Evolutionary conservation across 2,888 invertebrate genomes (phyloP), one percentile per base, ranked within the genome.

Genomic region (Oligia latruncula): DNA sequence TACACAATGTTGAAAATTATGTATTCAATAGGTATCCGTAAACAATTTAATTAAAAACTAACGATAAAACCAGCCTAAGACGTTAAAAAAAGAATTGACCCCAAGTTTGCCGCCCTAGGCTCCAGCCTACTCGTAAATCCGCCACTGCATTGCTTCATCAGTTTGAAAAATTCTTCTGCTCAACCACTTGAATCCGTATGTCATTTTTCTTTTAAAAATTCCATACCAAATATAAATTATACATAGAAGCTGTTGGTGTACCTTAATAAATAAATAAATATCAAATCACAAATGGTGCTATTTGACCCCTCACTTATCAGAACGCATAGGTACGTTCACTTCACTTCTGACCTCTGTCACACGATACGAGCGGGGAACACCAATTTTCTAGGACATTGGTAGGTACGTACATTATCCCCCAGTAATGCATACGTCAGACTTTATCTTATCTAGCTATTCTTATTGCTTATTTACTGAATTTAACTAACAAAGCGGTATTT

Each of bases 341-440:
- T n/a, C 23, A 73, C 65, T 15, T 2, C 40, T 74, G 74, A 74
- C 66, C 49, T 82, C 35, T 46, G 29, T 35, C 43, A 43, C 35
- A 11, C 4, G 66, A 80, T 80, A 74, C 82, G 20, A 2, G 52
- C 46, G 82, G 80, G 80, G 82, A 82, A 82, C 66, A 74, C 75
- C 66, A 58, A 82, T 67, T 74, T 35, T 66, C 43, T 43, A 60
- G 20, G 9, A 11, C 3, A 58, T 65, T 29, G 35, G 29, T 43
- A 71, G n/a, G 29, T 43, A 71, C 23, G 8, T 49, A 65, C 49
- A n/a, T 20, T 29, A 40, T 70, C 17, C 35, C 8, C 0, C 70
- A 4, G 35, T 52, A 23, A 70, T 52, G 35, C 35, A 15, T 52
- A 15, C 20, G 52, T 71, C 71, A 35, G 35, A 35, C 9, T 67